These are phyloP conservation scores for Ophioninae sp. DNA, from an alignment of 2,888 invertebrate species.

Conservation along the genomic window DNA sequence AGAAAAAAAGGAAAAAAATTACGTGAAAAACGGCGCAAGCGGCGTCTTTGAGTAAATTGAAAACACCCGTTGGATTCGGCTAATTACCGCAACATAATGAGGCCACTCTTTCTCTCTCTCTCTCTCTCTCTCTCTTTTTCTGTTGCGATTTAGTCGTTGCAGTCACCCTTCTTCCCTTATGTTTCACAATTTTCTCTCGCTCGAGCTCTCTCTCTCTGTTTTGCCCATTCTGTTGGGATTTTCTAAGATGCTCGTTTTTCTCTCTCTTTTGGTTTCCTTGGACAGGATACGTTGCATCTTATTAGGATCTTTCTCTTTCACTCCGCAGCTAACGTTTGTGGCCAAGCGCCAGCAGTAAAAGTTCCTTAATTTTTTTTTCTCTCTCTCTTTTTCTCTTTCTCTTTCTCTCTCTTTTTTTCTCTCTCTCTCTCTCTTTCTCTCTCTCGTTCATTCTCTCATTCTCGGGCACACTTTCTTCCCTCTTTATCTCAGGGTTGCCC, in stretches of 20 bases:
- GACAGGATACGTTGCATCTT: constrained; percentile 46
- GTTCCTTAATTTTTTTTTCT: constrained; percentile 24
- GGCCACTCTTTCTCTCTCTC: constrained; percentile 68
- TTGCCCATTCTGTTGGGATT: constrained; percentile 9
- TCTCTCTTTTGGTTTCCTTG: constrained; percentile 2
- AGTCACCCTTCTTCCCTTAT: constrained; percentile 60
- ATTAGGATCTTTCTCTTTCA: constrained; percentile 44
- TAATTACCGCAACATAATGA: constrained; percentile 81
- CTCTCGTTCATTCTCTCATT: constrained; percentile 2
- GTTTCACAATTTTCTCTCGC: constrained; percentile 43
- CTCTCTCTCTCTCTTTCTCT: constrained; percentile 41
- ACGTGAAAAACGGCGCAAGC: constrained; percentile 62
- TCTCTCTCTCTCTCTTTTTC: constrained; percentile 60
- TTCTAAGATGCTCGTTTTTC: constrained; percentile 33
- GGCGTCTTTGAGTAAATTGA: constrained; percentile 73
- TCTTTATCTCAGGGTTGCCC: constrained; percentile 38
- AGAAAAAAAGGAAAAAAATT: constrained; percentile 42
- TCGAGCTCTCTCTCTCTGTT: constrained; percentile 18
- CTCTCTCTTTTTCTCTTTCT: constrained; percentile 1
- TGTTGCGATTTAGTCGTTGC: constrained; percentile 66
- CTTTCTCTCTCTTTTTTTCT: not conserved
- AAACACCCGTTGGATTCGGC: constrained; percentile 80
- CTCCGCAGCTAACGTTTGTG: constrained; percentile 52
- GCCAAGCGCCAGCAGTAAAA: constrained; percentile 57
- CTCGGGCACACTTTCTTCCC: not conserved